Conservation (phyloP, 2,888 invertebrate species). For the Philhelius pedissequus region DNA sequence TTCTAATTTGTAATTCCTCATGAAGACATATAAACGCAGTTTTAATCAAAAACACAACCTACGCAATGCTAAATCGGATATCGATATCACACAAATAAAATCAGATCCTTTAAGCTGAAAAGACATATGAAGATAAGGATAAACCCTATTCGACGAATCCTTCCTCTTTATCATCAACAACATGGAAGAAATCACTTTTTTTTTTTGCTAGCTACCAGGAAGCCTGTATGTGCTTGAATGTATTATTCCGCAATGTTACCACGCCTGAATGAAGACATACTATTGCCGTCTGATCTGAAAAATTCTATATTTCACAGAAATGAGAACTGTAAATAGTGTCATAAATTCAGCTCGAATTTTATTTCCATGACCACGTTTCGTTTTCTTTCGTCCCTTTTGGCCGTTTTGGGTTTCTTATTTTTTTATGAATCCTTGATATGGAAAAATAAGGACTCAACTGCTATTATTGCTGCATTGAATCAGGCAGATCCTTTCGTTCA, state of each 20-base stretch:
- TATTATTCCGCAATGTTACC: constrained; percentile 3
- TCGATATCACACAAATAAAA: constrained; percentile 10
- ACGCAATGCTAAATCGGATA: neutral
- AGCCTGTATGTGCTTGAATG: constrained; percentile 20
- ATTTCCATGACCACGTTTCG: neutral
- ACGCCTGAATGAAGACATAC: constrained; percentile 47
- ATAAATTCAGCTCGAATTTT: constrained; percentile 46
- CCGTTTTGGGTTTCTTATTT: neutral
- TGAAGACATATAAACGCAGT: neutral
- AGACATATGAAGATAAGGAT: constrained; percentile 1
- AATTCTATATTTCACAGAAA: constrained; percentile 54
- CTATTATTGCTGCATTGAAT: constrained; percentile 22
- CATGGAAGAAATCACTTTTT: neutral
- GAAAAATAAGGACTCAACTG: constrained; percentile 15
- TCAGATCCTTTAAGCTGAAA: neutral
- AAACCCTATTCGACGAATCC: neutral
- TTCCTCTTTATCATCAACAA: too few species aligned
- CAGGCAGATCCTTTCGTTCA: neutral
- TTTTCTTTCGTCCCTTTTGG: too few species aligned
- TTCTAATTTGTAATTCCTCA: neutral
- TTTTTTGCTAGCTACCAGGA: neutral
- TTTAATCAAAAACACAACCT: constrained; percentile 11
- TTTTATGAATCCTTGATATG: constrained; percentile 25
- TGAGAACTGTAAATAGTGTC: constrained; percentile 61
- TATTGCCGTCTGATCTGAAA: constrained; percentile 19